Evolutionary conservation across 2,797 vertebrate species (phyloP).

Genomic region (Aselliscus stoliczkanus): DNA sequence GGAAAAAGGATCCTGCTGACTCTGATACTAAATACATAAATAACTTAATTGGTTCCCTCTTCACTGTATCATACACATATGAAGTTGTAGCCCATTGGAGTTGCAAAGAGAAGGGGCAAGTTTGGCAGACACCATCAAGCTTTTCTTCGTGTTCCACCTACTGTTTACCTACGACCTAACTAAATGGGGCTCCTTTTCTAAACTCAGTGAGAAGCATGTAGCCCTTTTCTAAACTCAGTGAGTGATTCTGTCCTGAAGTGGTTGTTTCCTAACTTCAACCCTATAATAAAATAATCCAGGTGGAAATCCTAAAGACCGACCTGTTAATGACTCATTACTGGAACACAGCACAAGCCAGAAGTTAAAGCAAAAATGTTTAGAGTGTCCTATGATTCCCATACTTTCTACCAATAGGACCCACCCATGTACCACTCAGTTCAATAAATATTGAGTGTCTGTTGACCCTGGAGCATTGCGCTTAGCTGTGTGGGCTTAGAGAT

Average conservation of each 20-base stretch:
- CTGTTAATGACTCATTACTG: background rate
- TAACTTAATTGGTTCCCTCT: background rate
- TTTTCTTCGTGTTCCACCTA: background rate
- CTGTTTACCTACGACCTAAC: constrained; percentile 33
- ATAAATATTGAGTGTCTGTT: background rate
- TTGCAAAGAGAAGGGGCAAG: background rate
- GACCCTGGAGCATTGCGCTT: background rate
- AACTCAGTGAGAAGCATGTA: background rate
- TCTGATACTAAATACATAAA: background rate
- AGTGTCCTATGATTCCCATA: background rate
- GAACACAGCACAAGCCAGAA: background rate
- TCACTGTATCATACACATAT: no score
- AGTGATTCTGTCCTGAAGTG: constrained; percentile 3
- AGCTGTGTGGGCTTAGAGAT: background rate
- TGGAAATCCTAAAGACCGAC: background rate
- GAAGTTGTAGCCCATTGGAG: background rate
- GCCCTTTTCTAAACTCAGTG: background rate
- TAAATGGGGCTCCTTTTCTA: constrained; percentile 2
- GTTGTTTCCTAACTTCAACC: background rate
- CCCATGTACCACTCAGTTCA: background rate
- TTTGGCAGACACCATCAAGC: background rate
- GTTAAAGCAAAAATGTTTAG: background rate
- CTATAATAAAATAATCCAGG: constrained; percentile 24
- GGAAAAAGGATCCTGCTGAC: background rate
- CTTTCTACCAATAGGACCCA: background rate